Percentiles rank a stretch among this genome's conserved stretches.
These are phyloP conservation scores for Hiodon alosoides DNA, from an alignment of 2,113 vertebrate genomes.

Conservation along the genomic window DNA sequence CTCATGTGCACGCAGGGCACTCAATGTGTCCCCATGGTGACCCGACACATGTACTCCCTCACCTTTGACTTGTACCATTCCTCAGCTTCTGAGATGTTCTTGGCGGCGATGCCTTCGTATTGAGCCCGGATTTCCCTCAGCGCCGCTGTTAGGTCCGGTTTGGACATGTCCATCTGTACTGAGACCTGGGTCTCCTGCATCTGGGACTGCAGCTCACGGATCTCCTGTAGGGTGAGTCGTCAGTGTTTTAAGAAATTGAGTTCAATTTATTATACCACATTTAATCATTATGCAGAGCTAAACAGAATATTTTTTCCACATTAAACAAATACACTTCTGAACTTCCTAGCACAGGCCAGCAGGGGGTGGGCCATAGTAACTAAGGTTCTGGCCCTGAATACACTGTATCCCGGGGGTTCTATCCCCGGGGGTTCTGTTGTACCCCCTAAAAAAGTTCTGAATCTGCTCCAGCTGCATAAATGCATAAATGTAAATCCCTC, in stretches of 20 bases:
- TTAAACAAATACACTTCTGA: too few relatives aligned
- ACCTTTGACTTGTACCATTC: slow-evolving; percentile 99
- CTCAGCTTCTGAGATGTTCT: slow-evolving; percentile 88
- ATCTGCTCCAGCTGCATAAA: too few relatives aligned
- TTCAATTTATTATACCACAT: too few relatives aligned
- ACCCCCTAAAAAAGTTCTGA: too few relatives aligned
- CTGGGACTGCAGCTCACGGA: slow-evolving; percentile 86
- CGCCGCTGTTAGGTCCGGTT: slow-evolving; percentile 86
- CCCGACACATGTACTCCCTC: not conserved
- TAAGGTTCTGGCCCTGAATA: too few relatives aligned
- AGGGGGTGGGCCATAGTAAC: too few relatives aligned
- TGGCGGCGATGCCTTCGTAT: slow-evolving; percentile 88
- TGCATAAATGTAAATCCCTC: too few relatives aligned
- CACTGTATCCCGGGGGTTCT: too few relatives aligned
- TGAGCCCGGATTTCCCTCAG: slow-evolving; percentile 87
- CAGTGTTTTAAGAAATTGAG: not conserved
- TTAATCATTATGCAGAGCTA: too few relatives aligned
- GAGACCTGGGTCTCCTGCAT: slow-evolving; percentile 91
- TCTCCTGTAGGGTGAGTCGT: slow-evolving; percentile 67
- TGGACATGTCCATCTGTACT: slow-evolving; percentile 91
- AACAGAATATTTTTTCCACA: too few relatives aligned
- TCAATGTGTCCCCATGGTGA: not conserved
- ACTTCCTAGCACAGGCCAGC: not conserved
- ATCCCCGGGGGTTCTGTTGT: too few relatives aligned
- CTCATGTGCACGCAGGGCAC: too few relatives aligned